phyloP scores from a whole-genome alignment of 2,888 invertebrate genomes.

The Lycia hirtaria region DNA sequence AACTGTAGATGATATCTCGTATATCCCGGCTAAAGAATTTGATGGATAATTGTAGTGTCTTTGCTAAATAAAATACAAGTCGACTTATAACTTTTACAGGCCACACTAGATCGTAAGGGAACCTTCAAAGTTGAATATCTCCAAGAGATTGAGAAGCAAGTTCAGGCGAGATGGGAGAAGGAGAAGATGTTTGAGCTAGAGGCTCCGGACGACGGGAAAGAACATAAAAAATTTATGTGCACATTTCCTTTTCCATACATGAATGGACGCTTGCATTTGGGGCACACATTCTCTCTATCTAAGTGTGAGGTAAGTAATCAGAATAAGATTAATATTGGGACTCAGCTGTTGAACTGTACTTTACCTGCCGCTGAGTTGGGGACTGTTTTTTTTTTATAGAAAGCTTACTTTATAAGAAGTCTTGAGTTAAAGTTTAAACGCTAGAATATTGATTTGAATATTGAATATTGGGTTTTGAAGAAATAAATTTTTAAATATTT shows the following conservation, averaged over 20 bases:
- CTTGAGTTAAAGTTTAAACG: too few relatives aligned
- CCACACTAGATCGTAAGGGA: slow-evolving; percentile 89
- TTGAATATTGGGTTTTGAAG: too few relatives aligned
- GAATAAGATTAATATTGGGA: background rate
- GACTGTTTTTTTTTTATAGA: too few relatives aligned
- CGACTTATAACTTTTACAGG: slow-evolving; percentile 53
- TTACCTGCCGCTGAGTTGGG: too few relatives aligned
- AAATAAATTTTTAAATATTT: too few relatives aligned
- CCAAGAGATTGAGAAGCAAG: slow-evolving; percentile 93
- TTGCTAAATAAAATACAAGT: too few relatives aligned
- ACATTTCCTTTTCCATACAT: slow-evolving; percentile 99
- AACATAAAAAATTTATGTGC: slow-evolving; percentile 93
- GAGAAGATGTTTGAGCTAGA: slow-evolving; percentile 93
- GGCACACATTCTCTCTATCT: slow-evolving; percentile 98
- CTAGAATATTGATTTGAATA: too few relatives aligned
- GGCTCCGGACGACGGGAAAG: slow-evolving; percentile 87
- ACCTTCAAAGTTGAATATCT: slow-evolving; percentile 98
- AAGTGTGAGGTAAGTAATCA: slow-evolving; percentile 93
- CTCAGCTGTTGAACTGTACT: too few relatives aligned
- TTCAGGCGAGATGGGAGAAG: slow-evolving; percentile 94
- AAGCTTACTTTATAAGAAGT: too few relatives aligned
- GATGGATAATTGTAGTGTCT: too few relatives aligned
- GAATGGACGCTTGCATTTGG: slow-evolving; percentile 99
- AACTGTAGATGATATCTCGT: background rate
- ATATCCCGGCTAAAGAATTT: background rate